Percentiles rank a stretch among this genome's conserved stretches.
These are phyloP conservation scores for Phlogophora meticulosa DNA, from an alignment of 2,888 invertebrate species.

Conservation along the genomic window DNA sequence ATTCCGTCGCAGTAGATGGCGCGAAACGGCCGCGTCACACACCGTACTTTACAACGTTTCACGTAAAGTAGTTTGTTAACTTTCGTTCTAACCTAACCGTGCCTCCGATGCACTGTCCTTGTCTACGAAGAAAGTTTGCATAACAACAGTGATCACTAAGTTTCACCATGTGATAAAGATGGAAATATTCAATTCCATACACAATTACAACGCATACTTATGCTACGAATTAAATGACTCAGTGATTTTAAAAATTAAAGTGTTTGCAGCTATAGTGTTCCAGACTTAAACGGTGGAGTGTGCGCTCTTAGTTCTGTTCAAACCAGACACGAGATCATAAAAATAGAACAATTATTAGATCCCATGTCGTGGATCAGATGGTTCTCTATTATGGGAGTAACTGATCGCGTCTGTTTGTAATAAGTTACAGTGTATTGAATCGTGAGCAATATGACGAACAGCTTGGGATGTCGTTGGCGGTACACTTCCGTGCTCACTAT, in stretches of 20 bases:
- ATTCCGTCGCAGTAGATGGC: constrained; percentile 79
- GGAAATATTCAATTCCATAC: constrained; percentile 66
- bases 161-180: constrained; percentile 70
- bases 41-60: constrained; percentile 67
- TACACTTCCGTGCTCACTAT: constrained; percentile 72
- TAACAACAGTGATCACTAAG: constrained; percentile 49
- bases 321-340: constrained; percentile 71
- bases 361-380: constrained; percentile 72
- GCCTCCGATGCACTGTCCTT: constrained; percentile 41
- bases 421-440: constrained; percentile 68
- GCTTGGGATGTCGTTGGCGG: constrained; percentile 69
- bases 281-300: constrained; percentile 78
- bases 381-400: constrained; percentile 72
- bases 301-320: constrained; percentile 70
- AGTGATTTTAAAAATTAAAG: constrained; percentile 82
- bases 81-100: constrained; percentile 73
- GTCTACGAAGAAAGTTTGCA: constrained; percentile 29
- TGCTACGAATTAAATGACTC: constrained; percentile 82
- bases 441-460: constrained; percentile 76
- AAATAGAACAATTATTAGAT: constrained; percentile 76
- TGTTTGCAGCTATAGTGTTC: constrained; percentile 79
- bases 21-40: constrained; percentile 78
- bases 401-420: constrained; percentile 68
- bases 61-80: constrained; percentile 72
- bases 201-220: constrained; percentile 71